These are phyloP conservation scores for Gymnarchus niloticus DNA, from an alignment of 2,113 vertebrate genomes.

Conservation along the genomic window DNA sequence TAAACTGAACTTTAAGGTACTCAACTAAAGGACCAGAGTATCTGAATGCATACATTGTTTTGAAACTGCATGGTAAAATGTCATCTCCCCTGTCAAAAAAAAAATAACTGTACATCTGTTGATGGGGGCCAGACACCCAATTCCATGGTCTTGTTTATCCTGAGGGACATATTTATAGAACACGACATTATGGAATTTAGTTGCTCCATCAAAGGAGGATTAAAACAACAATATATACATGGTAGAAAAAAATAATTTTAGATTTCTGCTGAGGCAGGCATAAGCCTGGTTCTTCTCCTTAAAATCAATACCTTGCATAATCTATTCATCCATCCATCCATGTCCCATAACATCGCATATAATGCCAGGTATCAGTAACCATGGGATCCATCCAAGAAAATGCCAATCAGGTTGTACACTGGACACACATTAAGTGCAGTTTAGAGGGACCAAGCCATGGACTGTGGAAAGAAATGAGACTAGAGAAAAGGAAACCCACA, in stretches of 20 bases:
- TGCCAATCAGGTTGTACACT: background rate
- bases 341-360: background rate
- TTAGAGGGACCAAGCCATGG: background rate
- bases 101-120: background rate
- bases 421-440: background rate
- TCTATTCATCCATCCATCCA: background rate
- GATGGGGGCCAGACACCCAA: background rate
- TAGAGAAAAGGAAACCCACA: background rate
- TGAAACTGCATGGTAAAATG: background rate
- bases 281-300: background rate
- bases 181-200: constrained; percentile 6
- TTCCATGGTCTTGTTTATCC: background rate
- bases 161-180: background rate
- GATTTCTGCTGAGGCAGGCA: background rate
- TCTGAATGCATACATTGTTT: background rate
- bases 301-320: constrained; percentile 17
- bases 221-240: background rate
- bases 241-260: background rate
- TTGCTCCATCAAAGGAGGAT: background rate
- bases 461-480: too few relatives aligned
- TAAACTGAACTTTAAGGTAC: too few relatives aligned
- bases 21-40: background rate
- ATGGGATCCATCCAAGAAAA: background rate
- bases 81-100: background rate
- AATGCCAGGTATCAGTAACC: background rate